Evolutionary conservation across 1,140 invertebrate genomes (phyloP), one percentile per base, ranked within the genome.

Genomic region (Drosophila willistoni): DNA sequence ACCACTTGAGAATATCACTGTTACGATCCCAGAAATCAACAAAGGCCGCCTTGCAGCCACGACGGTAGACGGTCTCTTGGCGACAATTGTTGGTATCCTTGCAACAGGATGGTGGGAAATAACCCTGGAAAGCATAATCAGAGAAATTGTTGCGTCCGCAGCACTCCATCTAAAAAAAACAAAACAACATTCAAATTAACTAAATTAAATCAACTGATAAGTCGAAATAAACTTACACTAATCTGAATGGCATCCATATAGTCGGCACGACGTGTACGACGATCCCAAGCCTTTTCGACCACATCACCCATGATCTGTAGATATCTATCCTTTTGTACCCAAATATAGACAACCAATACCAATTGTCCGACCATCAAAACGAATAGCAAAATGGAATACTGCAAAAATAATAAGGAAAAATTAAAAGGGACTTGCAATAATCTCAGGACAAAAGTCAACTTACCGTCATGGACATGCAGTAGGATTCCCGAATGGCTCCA

Each of bases 381-480:
- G 55, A 95, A 92, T 67, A 96, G 85, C 81, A 95, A 93, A 68
- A 95, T 93, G 2, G 95, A 94, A 86, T 95, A 96, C 95, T 96
- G 80, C 17, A 93, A 92, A 64, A 55, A 34, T 77, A 77, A 75
- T 67, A 60, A 54, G 33, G 29, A 1, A 29, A 29, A 6, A 29
- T 29, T 1, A 29, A 29, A 29, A 6, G 29, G 6, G 1, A 29
- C 7, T 0, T 29, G 5, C 1, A 7, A 6, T 7, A 29, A 29
- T 29, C 0, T 29, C 0, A 29, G 29, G 6, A 41, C 36, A 10
- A 51, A 3, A 34, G 14, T 9, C 9, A 47, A 92, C 93, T 93
- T 92, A 96, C 96, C 80, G 96, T 96, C 85, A 96, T 94, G 19
- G 96, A 93, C 96, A 97, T 97, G 93, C 96, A 97, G 80, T 96